A percentile compares a stretch with the other conserved stretches of the same genome.
These are phyloP conservation scores for Ennomos erosarius DNA, from an alignment of 2,888 invertebrate genomes.

Conservation along the genomic window DNA sequence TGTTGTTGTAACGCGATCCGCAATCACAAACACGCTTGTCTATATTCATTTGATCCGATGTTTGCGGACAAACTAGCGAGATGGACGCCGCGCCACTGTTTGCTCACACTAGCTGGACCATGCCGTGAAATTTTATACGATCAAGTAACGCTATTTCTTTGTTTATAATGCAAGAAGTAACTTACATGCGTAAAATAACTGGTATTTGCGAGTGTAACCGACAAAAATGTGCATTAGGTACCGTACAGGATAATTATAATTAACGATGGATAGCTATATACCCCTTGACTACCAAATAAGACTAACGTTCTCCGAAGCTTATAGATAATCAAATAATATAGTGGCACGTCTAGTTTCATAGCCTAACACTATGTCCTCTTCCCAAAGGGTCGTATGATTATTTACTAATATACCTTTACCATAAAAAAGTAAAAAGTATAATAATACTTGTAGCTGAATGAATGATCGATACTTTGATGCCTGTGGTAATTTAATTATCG, in stretches of 20 bases:
- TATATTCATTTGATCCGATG: slow-evolving; percentile 79
- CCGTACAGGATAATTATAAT: not conserved
- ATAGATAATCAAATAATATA: no score
- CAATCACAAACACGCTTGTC: slow-evolving; percentile 74
- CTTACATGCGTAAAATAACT: slow-evolving; percentile 6
- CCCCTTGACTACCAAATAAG: no score
- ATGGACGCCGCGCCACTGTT: slow-evolving; percentile 75
- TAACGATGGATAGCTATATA: no score
- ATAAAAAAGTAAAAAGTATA: no score
- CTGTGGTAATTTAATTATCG: slow-evolving; percentile 59
- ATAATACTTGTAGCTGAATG: slow-evolving; percentile 12
- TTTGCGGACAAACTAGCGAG: slow-evolving; percentile 79
- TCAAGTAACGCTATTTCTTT: slow-evolving; percentile 45
- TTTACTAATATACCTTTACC: no score
- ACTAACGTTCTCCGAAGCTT: no score
- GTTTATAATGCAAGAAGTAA: slow-evolving; percentile 31
- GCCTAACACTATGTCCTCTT: no score
- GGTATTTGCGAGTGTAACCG: slow-evolving; percentile 13
- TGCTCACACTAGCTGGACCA: slow-evolving; percentile 60
- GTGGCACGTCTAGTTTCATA: no score
- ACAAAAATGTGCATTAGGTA: not conserved
- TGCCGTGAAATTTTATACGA: slow-evolving; percentile 69
- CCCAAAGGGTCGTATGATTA: no score
- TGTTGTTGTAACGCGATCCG: slow-evolving; percentile 79
- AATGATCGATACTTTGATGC: slow-evolving; percentile 35